These are phyloP conservation scores for Caiman crocodilus DNA, from an alignment of 2,797 vertebrate species.

Conservation along the genomic window DNA sequence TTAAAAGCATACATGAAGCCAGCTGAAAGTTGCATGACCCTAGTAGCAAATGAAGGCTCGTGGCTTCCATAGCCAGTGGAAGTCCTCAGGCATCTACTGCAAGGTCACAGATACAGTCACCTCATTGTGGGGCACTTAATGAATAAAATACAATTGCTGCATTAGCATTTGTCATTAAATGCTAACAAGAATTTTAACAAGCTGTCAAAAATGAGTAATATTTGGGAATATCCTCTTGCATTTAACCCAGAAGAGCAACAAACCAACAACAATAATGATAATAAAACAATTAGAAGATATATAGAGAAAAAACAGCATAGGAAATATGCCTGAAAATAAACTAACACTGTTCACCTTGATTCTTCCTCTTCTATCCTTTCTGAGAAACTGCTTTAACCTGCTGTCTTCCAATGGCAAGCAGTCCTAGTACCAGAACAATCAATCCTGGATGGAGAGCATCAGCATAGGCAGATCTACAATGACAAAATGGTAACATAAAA, in stretches of 20 bases:
- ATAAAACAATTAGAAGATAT: not conserved
- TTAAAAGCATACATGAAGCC: constrained; percentile 3
- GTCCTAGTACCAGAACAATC: constrained; percentile 21
- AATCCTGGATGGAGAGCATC: not conserved
- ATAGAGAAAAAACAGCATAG: not conserved
- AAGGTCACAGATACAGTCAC: not conserved
- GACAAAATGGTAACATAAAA: constrained; percentile 17
- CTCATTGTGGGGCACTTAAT: not conserved
- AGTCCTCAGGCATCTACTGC: not conserved
- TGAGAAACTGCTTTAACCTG: not conserved
- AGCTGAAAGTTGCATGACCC: not conserved
- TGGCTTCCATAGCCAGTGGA: not conserved
- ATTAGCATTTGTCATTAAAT: not conserved
- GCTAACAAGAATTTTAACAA: not conserved
- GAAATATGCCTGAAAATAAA: not conserved
- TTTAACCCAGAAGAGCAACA: not conserved
- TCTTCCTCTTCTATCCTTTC: not conserved
- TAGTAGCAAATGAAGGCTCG: constrained; percentile 6
- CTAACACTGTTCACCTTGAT: not conserved
- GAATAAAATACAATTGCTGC: constrained; percentile 15
- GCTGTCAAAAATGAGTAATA: not conserved
- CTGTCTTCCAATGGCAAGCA: not conserved
- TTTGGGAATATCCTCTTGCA: not conserved
- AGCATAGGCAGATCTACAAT: not conserved
- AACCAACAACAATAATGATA: not conserved